Conservation (phyloP, 1,140 invertebrate genomes). For the Bombus pyrosoma region DNA sequence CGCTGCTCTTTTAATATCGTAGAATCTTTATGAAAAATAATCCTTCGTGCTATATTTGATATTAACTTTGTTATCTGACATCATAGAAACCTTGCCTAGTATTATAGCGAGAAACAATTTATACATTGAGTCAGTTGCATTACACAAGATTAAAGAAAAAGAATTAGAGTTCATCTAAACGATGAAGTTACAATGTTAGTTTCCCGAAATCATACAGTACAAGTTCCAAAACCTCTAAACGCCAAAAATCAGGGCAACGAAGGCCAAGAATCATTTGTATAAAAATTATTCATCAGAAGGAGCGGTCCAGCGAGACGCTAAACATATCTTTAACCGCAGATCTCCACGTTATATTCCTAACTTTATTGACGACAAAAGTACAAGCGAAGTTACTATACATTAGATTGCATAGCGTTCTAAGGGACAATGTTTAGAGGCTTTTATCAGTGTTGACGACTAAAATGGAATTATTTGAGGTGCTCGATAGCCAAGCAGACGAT, state of each 20-base stretch:
- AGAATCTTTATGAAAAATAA: not conserved
- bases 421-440: slow-evolving; percentile 42
- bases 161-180: not conserved
- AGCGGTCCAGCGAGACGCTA: slow-evolving; percentile 11
- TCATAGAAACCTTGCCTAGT: not conserved
- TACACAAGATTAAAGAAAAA: not conserved
- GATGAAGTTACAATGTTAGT: not conserved
- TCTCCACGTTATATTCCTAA: slow-evolving; percentile 44
- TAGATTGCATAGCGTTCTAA: slow-evolving; percentile 46
- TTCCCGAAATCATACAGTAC: too few relatives aligned
- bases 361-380: slow-evolving; percentile 43
- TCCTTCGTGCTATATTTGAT: not conserved
- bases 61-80: not conserved
- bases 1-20: not conserved
- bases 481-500: not conserved
- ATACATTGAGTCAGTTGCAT: not conserved
- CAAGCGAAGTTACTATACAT: slow-evolving; percentile 53
- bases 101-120: not conserved
- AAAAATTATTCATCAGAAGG: not conserved
- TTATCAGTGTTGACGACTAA: slow-evolving; percentile 55
- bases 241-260: too few relatives aligned
- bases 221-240: not conserved
- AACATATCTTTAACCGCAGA: slow-evolving; percentile 30
- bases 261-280: not conserved
- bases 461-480: slow-evolving; percentile 52